Evolutionary conservation across 1,140 invertebrate genomes (phyloP).

Genomic region (Sycophaga agraensis): DNA sequence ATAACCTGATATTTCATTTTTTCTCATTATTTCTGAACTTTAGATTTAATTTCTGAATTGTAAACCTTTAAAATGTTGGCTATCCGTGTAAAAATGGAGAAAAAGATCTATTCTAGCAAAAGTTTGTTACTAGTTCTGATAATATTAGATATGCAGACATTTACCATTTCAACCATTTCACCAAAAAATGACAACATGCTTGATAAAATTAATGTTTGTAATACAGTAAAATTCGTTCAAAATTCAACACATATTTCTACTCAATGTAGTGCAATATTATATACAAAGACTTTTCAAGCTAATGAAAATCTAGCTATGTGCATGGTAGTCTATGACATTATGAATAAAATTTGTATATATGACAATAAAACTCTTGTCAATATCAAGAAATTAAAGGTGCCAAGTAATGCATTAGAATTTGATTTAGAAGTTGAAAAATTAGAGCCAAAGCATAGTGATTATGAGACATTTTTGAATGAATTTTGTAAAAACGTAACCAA

Average conservation of each 20-base stretch:
- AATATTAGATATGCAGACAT: neutral
- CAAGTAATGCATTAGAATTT: neutral
- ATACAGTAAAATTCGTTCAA: neutral
- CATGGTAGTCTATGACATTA: conserved; percentile 3
- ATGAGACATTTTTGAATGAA: neutral
- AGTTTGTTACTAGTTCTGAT: neutral
- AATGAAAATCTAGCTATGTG: neutral
- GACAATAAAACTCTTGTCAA: neutral
- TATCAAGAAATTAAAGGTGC: neutral
- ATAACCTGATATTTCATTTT: conserved; percentile 7
- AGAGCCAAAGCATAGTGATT: neutral
- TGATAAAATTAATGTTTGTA: neutral
- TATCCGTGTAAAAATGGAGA: neutral
- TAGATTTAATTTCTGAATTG: no score
- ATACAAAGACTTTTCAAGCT: neutral
- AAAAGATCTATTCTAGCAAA: neutral
- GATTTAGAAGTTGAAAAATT: conserved; percentile 7
- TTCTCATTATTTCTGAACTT: no score
- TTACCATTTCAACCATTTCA: neutral
- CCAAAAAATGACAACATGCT: neutral
- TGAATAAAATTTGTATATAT: conserved; percentile 15
- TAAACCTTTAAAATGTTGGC: neutral
- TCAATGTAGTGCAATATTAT: neutral
- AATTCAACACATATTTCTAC: neutral
- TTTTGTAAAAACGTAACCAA: neutral